Evolutionary conservation across 2,797 vertebrate species (phyloP).

Genomic region (Nannoperca australis): DNA sequence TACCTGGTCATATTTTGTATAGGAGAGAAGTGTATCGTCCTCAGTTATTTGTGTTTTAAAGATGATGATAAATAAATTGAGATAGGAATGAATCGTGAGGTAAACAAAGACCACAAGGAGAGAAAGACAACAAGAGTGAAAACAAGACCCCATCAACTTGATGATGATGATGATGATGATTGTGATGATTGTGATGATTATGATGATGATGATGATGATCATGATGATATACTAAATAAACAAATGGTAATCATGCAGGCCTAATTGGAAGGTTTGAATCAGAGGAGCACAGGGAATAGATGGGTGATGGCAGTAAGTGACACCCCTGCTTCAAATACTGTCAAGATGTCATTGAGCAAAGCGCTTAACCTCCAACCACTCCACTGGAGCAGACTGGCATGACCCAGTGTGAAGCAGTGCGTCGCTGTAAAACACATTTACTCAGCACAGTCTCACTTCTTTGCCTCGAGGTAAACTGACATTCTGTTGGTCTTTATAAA

Average conservation of each 20-base stretch:
- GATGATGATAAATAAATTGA: background rate
- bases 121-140: background rate
- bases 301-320: conserved; percentile 18
- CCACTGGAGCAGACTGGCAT: conserved; percentile 14
- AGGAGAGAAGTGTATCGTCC: background rate
- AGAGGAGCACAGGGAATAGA: conserved; percentile 12
- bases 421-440: conserved; percentile 23
- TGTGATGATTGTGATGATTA: background rate
- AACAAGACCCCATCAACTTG: conserved; percentile 9
- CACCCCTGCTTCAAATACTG: conserved; percentile 24
- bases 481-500: background rate
- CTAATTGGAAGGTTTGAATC: conserved; percentile 41
- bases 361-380: conserved; percentile 19
- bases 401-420: background rate
- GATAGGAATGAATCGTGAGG: conserved; percentile 6
- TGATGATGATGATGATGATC: background rate
- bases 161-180: conserved; percentile 9
- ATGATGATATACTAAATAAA: conserved; percentile 16
- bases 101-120: conserved; percentile 30
- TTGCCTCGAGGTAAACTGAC: conserved; percentile 1
- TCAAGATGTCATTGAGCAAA: conserved; percentile 33
- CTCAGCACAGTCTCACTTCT: conserved; percentile 15
- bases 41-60: background rate
- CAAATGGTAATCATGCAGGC: conserved; percentile 28
- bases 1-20: background rate